Conservation (phyloP, 2,113 vertebrate genomes). For the Vidua macroura region DNA sequence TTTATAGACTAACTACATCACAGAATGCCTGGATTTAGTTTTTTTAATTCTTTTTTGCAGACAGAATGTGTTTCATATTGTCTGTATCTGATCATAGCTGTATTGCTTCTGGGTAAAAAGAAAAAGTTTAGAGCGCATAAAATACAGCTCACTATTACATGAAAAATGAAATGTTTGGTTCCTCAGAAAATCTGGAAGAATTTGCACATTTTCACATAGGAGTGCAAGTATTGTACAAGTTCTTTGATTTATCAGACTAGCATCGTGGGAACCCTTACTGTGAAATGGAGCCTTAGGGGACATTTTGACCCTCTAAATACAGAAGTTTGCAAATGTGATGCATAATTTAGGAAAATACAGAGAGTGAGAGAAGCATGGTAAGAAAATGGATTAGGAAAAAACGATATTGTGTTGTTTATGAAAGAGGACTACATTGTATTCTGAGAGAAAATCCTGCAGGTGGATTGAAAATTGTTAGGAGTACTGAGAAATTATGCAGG, state of each 20-base stretch:
- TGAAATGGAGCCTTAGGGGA: background rate
- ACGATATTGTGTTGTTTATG: background rate
- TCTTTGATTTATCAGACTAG: background rate
- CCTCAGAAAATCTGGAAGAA: background rate
- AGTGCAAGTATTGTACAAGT: background rate
- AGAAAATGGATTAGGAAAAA: background rate
- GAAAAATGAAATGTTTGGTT: background rate
- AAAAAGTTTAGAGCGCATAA: background rate
- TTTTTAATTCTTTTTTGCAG: background rate
- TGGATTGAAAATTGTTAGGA: background rate
- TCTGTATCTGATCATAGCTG: background rate
- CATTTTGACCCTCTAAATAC: background rate
- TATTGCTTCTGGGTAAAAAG: background rate
- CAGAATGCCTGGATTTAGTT: background rate
- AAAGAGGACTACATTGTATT: background rate
- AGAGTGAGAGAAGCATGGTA: background rate
- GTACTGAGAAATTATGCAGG: background rate
- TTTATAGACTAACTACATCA: background rate
- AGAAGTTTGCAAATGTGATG: background rate
- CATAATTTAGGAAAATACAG: background rate
- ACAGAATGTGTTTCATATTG: background rate
- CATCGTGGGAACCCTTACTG: background rate
- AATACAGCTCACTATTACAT: background rate
- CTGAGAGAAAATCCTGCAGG: background rate
- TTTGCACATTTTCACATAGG: background rate